These are phyloP conservation scores for Seira ritae DNA, from an alignment of 2,888 invertebrate genomes.

Conservation along the genomic window DNA sequence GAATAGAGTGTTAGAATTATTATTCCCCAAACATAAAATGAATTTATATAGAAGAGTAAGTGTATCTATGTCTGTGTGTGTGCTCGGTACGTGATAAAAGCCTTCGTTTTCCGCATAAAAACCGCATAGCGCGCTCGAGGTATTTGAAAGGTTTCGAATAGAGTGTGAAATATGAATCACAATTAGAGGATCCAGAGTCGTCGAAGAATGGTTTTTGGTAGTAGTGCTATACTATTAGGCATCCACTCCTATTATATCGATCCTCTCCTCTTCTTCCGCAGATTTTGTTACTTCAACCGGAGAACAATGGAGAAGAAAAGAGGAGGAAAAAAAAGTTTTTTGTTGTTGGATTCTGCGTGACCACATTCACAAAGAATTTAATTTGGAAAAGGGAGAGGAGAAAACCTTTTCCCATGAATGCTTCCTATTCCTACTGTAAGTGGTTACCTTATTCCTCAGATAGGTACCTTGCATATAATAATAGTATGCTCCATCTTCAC, in stretches of 20 bases:
- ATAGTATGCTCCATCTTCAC: too few relatives aligned
- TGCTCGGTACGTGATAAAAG: conserved; percentile 2
- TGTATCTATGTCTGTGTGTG: too few relatives aligned
- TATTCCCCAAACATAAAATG: conserved; percentile 7
- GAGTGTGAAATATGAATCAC: conserved; percentile 11
- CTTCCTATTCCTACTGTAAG: background rate
- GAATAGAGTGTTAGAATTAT: conserved; percentile 1
- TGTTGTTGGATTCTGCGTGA: conserved; percentile 19
- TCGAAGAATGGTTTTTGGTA: too few relatives aligned
- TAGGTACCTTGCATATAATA: too few relatives aligned
- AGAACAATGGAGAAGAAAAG: background rate
- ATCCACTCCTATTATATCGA: too few relatives aligned
- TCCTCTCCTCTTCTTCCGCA: background rate
- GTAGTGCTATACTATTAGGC: background rate
- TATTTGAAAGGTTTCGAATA: conserved; percentile 9
- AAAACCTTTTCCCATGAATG: background rate
- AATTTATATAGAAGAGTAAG: background rate
- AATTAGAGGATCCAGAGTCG: background rate
- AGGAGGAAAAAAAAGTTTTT: background rate
- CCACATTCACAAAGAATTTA: conserved; percentile 11
- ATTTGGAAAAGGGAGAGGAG: background rate
- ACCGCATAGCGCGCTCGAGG: conserved; percentile 9
- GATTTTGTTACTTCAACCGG: background rate
- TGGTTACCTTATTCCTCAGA: too few relatives aligned
- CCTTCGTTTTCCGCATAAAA: conserved; percentile 1